Evolutionary conservation across 2,113 vertebrate species (phyloP), one percentile per base, ranked within the genome.

Genomic region (Speoplatyrhinus poulsoni): DNA sequence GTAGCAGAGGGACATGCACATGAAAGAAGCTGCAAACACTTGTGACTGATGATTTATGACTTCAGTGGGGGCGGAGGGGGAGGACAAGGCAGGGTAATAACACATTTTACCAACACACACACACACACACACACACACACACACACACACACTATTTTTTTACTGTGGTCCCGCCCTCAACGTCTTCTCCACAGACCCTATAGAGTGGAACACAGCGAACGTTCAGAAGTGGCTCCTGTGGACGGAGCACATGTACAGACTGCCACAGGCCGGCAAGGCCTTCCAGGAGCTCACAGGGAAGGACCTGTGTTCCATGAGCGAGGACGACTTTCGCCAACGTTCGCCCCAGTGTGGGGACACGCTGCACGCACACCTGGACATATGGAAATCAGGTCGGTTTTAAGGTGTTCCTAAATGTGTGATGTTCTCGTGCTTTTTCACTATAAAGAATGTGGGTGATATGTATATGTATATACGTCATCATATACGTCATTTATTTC

Each of bases 171-270:
- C 53, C 53, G 3, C 53, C 53, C n/a, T 8, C 36, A 5, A n/a
- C 3, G 6, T 46, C 41, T 16, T 9, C 10, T 60, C 19, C 1
- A 10, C 73, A 99, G 98, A 99, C 65, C 97, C 98, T 0, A 89
- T 82, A 17, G 96, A 98, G 82, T 99, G 98, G 98, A 97, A 91
- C 86, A 90, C 90, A 0, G 91, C 93, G 10, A 95, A 99, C 0
- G 98, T 98, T 61, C 96, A 98, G 92, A 98, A 99, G 89, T 99
- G 98, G 98, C 93, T 99, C 69, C 88, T 99, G 75, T 98, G 98
- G 98, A 98, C 96, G 0, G 98, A 99, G 68, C 98, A 98, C 79
- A 95, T 98, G 81, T 98, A 98, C 90, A 88, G 95, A 55, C 90
- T 99, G 68, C 95, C 97, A 0, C 94, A 96, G 0, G 93, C 95